Base-by-base conservation (phyloP, 1,140 invertebrate species). In the Zaprionus ornatus region DNA sequence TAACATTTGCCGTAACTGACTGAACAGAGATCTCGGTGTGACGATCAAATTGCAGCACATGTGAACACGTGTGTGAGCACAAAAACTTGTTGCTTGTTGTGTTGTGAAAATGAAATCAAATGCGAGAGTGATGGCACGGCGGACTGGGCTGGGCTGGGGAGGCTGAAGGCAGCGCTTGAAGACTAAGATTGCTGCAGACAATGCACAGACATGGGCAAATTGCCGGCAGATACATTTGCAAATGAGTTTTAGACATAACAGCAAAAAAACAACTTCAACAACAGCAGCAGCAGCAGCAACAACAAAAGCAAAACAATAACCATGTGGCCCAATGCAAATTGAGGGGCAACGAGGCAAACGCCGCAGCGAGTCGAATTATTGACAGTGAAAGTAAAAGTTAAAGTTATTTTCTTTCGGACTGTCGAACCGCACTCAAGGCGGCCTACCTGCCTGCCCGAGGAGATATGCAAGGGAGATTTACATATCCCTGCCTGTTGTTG, bases 331-430 rank as follows among this genome's bases (percentile, higher is more conserved):
- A 42, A 85, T 85, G 85, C 85, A 90, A 88, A 88, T 88, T 81
- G 80, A 78, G 84, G 65, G 77, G 42, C 79, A 63, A 61, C 52
- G 78, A 56, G 62, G 21, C 65, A 52, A 40, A 21, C 74, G 75
- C 40, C n/a, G n/a, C 40, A n/a, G 69, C 78, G 70, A 77, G 64
- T 63, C 77, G 79, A 90, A 84, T 90, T 90, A 90, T 88, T 90
- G 85, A 73, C 85, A 88, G 85, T 90, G 85, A 88, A 88, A 88
- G 85, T 88, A 88, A 88, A 88, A 88, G 84, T 74, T 87, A 57
- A 90, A 90, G 63, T 67, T 79, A 90, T 90, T 85, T 87, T 68
- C 77, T 60, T 68, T 74, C 71, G 77, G 78, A 76, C 86, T 88
- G 85, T 84, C 84, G 85, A 81, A 81, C 84, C 64, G 65, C 50